phyloP scores from a whole-genome alignment of 2,113 vertebrate species.

The Sula dactylatra region DNA sequence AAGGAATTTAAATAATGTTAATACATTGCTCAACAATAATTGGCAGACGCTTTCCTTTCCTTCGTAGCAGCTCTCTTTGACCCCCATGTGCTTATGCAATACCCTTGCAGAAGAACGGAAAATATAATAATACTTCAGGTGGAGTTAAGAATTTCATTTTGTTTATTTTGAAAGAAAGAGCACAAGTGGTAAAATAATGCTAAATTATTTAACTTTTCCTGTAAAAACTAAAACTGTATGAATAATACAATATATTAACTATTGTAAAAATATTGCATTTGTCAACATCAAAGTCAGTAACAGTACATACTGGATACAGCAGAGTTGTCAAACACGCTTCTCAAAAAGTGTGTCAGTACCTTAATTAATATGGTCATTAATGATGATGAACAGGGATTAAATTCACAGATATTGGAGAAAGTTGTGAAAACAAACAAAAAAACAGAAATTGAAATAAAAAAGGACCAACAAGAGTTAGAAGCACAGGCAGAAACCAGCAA shows the following conservation, averaged over 20 bases:
- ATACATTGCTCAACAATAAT: constrained; percentile 33
- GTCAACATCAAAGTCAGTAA: neutral
- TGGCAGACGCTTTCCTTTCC: constrained; percentile 20
- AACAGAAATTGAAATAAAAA: neutral
- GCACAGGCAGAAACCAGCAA: neutral
- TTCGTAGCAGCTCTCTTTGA: neutral
- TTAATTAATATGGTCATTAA: neutral
- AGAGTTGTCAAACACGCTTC: neutral
- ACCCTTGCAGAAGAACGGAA: neutral
- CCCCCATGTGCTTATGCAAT: neutral
- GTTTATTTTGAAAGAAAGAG: neutral
- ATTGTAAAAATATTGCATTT: neutral
- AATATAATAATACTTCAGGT: neutral
- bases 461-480: neutral
- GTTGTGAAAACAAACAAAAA: neutral
- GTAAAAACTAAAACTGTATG: neutral
- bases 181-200: neutral
- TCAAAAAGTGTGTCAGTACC: neutral
- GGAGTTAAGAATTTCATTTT: neutral
- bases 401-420: neutral
- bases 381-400: neutral
- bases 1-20: constrained; percentile 38
- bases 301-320: neutral
- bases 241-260: neutral
- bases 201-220: neutral